These are phyloP conservation scores for Agrochola macilenta DNA, from an alignment of 2,888 invertebrate species.

Conservation along the genomic window DNA sequence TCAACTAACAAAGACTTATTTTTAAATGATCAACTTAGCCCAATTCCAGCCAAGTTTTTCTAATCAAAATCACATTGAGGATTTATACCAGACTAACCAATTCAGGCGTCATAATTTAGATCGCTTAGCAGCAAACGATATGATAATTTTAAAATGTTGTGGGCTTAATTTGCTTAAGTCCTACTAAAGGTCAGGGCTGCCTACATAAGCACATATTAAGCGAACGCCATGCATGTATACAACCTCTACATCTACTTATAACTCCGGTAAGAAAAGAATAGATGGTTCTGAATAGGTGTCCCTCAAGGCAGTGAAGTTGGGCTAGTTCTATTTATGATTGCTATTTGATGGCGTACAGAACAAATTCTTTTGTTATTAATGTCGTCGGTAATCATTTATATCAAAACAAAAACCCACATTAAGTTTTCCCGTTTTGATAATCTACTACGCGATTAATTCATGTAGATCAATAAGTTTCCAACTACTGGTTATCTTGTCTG, in stretches of 20 bases:
- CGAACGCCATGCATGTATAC: constrained; percentile 6
- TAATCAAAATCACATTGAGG: neutral
- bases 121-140: constrained; percentile 25
- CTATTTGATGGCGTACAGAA: neutral
- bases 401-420: neutral
- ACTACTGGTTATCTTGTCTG: constrained; percentile 15
- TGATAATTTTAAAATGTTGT: constrained; percentile 31
- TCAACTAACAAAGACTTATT: neutral
- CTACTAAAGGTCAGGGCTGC: constrained; percentile 32
- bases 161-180: constrained; percentile 38
- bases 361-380: neutral
- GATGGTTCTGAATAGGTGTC: neutral
- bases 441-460: constrained; percentile 8
- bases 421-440: neutral
- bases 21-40: neutral
- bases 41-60: neutral
- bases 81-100: neutral
- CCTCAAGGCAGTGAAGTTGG: constrained; percentile 7
- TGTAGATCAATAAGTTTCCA: constrained; percentile 17
- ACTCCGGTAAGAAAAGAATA: neutral
- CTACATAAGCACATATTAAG: constrained; percentile 23
- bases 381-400: neutral
- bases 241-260: neutral
- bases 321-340: neutral
- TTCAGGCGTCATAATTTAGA: constrained; percentile 27